Base-by-base conservation (phyloP, 2,113 vertebrate species). In the Dasyornis broadbenti region DNA sequence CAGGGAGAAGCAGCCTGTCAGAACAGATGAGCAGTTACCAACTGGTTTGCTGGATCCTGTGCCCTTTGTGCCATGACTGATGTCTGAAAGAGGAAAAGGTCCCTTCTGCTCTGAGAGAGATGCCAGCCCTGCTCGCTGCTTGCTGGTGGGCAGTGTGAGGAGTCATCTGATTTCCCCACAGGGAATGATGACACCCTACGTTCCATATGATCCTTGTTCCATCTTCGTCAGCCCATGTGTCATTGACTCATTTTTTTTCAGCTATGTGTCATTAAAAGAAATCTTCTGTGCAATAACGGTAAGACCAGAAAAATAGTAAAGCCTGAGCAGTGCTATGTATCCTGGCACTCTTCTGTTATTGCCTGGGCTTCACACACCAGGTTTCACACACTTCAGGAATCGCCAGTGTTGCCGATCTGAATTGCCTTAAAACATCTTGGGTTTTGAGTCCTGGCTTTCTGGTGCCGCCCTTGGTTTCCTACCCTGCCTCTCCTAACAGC, bases 241-340 rank as follows among this genome's bases (percentile, higher is more conserved):
- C 47, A 59, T 37, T 94, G 96, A 95, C 61, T 97, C 92, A 77
- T 50, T 81, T 79, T 82, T 88, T 89, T 71, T 92, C 57, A 63
- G 65, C 69, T 73, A 1, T 3, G 56, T 66, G 64, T 89, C 45
- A 63, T 18, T 16, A 57, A 50, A 86, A 39, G 12, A 50, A 94
- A 35, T 30, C 53, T 92, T 57, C 39, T 72, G 47, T 83, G 56
- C 39, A 57, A 10, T 22, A 90, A 14, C 31, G 30, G n/a, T 39
- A 39, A 57, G 42, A 72, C 2, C 42, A 72, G 72, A 65, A 68
- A 50, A 35, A 33, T 64, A 16, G 44, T 40, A 50, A 75, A 84
- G 61, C 40, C 72, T 3, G 2, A 71, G 61, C 60, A 71, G 81
- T 52, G 53, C 70, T 84, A 35, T 63, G 56, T 14, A 15, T 30